Conservation (phyloP, 2,113 vertebrate genomes). For the Jaculus jaculus region DNA sequence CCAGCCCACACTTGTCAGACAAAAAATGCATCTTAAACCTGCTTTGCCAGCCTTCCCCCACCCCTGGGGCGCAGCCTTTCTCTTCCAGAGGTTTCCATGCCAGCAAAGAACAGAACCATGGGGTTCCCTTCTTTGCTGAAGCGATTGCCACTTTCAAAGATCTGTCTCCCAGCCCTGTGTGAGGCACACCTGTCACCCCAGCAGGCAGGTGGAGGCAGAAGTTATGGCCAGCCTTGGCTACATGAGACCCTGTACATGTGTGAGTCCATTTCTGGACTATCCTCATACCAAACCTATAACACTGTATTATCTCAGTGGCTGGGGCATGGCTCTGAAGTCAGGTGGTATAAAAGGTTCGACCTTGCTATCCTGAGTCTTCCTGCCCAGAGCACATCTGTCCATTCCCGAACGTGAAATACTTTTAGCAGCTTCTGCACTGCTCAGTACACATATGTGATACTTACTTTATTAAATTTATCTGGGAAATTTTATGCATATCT, state of each 20-base stretch:
- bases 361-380: not conserved
- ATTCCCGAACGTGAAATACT: not conserved
- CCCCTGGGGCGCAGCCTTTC: not conserved
- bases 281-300: not conserved
- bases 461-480: not conserved
- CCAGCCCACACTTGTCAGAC: not conserved
- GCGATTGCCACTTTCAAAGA: not conserved
- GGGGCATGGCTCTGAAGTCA: fast-evolving
- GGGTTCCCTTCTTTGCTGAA: not conserved
- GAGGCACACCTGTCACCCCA: not conserved
- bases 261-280: not conserved
- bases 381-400: not conserved
- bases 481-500: not conserved
- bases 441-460: not conserved
- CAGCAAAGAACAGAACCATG: not conserved
- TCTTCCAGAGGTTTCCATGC: not conserved
- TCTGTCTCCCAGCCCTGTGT: not conserved
- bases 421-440: not conserved
- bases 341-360: not conserved
- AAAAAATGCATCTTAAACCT: not conserved
- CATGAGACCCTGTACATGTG: too few relatives aligned
- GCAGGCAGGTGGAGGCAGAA: not conserved
- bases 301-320: not conserved
- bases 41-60: not conserved
- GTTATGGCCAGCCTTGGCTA: not conserved